Evolutionary conservation across 2,888 invertebrate species (phyloP).

Genomic region (Chymomyza fuscimana): DNA sequence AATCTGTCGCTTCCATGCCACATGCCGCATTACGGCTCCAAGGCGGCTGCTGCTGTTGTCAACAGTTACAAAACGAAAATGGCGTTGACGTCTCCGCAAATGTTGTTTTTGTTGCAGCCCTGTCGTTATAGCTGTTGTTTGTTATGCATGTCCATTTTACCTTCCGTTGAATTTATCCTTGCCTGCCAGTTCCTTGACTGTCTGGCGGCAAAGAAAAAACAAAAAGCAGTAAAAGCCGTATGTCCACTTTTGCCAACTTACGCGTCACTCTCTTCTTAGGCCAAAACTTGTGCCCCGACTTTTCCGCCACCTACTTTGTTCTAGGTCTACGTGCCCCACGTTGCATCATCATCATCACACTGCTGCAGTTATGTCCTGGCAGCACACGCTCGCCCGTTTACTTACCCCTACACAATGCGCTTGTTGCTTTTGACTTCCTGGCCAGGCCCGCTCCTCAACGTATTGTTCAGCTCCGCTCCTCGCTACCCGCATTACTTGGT

Average conservation of each 20-base stretch:
- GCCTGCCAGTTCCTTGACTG: constrained; percentile 20
- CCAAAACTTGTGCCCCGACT: constrained; percentile 37
- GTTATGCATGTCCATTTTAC: constrained; percentile 60
- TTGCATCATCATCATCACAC: constrained; percentile 48
- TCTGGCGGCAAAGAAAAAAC: constrained; percentile 26
- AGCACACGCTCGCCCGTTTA: neutral
- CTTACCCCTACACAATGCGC: constrained; percentile 41
- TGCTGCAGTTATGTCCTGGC: neutral
- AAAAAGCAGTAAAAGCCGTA: constrained; percentile 32
- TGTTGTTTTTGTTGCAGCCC: constrained; percentile 1
- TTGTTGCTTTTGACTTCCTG: constrained; percentile 61
- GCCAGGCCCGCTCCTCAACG: constrained; percentile 36
- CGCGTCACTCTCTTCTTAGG: constrained; percentile 27
- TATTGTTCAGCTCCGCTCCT: constrained; percentile 29
- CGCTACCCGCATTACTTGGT: constrained; percentile 27
- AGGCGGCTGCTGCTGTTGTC: constrained; percentile 42
- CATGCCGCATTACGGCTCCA: constrained; percentile 1
- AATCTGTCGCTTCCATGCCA: neutral
- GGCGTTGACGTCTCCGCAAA: constrained; percentile 60
- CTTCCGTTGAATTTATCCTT: constrained; percentile 36
- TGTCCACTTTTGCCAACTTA: constrained; percentile 37
- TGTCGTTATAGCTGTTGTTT: constrained; percentile 45
- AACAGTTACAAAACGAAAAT: constrained; percentile 67
- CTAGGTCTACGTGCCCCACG: constrained; percentile 52
- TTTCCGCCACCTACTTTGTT: constrained; percentile 8